Percentiles rank a stretch among this genome's conserved stretches.
These are phyloP conservation scores for Drosophila repletoides DNA, from an alignment of 1,140 invertebrate genomes.

Conservation along the genomic window DNA sequence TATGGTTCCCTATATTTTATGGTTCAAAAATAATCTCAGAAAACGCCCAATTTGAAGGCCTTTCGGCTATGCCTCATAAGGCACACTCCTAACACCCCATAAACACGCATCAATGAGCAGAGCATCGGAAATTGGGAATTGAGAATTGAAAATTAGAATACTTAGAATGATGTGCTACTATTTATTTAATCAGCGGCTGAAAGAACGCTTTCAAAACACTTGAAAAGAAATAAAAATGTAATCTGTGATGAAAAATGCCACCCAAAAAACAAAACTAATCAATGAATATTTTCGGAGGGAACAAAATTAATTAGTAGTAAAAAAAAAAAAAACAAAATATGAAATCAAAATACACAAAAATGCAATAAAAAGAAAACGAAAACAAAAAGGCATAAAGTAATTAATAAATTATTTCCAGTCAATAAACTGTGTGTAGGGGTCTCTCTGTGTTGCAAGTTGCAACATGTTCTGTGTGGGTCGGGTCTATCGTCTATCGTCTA, in stretches of 20 bases:
- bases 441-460: no score
- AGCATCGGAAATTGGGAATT: no score
- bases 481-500: no score
- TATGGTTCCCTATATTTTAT: no score
- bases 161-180: conserved; percentile 6
- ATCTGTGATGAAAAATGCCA: conserved; percentile 49
- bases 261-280: conserved; percentile 37
- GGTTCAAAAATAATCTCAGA: background rate
- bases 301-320: conserved; percentile 57
- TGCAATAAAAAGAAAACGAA: conserved; percentile 35
- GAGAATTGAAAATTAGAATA: no score
- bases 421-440: conserved; percentile 56
- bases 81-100: conserved; percentile 14
- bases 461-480: conserved; percentile 40
- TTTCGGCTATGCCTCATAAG: conserved; percentile 42
- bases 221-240: conserved; percentile 17
- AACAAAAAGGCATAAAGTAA: conserved; percentile 57
- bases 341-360: conserved; percentile 24
- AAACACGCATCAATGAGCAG: background rate
- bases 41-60: conserved; percentile 18
- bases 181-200: conserved; percentile 16
- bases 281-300: conserved; percentile 15
- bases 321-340: conserved; percentile 7
- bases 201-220: conserved; percentile 54
- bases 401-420: conserved; percentile 79